A percentile compares a stretch with the other conserved stretches of the same genome.
phyloP scores from a whole-genome alignment of 1,140 invertebrate genomes.

The Aphidius ervi region DNA sequence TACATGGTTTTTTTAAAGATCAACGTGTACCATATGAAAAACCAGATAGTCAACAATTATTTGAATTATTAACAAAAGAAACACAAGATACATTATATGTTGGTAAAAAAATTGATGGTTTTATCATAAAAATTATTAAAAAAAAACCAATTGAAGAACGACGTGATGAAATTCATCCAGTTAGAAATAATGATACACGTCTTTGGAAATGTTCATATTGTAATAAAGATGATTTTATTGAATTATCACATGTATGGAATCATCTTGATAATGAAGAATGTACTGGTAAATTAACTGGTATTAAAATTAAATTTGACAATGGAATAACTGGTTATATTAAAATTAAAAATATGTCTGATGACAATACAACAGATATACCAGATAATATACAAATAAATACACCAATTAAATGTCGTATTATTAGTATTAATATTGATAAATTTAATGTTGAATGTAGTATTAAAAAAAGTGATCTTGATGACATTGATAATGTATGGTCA shows the following conservation, averaged over 20 bases:
- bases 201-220: constrained; percentile 98
- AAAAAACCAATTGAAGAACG: constrained; percentile 89
- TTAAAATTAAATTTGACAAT: constrained; percentile 88
- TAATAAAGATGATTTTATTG: constrained; percentile 89
- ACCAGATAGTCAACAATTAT: constrained; percentile 80
- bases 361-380: constrained; percentile 87
- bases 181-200: constrained; percentile 90
- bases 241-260: constrained; percentile 95
- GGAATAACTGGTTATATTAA: constrained; percentile 92
- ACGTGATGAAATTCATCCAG: constrained; percentile 90
- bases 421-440: constrained; percentile 91
- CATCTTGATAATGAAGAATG: constrained; percentile 95
- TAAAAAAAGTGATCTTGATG: constrained; percentile 86
- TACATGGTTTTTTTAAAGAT: constrained; percentile 95
- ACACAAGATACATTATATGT: constrained; percentile 92
- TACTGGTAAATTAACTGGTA: constrained; percentile 90
- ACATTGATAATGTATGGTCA: constrained; percentile 87
- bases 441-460: constrained; percentile 93
- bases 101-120: constrained; percentile 79
- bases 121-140: constrained; percentile 72
- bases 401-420: constrained; percentile 88
- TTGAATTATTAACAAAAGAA: constrained; percentile 95
- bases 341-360: constrained; percentile 93
- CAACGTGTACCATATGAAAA: constrained; percentile 75
- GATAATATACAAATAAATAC: constrained; percentile 84